These are phyloP conservation scores for Parochlus steinenii DNA, from an alignment of 2,888 invertebrate species.

Conservation along the genomic window DNA sequence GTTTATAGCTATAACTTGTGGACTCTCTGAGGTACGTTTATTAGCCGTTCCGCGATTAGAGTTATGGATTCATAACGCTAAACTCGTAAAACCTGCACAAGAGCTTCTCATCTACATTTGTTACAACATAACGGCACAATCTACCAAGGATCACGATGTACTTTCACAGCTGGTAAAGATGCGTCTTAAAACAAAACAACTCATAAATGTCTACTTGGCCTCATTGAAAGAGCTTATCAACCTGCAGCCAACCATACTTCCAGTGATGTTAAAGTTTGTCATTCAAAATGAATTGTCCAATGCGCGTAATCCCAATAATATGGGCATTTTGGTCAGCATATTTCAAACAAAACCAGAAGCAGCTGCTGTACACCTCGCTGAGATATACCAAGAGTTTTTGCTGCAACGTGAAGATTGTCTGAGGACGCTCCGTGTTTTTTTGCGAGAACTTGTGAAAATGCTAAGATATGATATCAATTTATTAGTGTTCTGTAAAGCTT, in stretches of 20 bases:
- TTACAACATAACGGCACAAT: slow-evolving; percentile 65
- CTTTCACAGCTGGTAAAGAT: slow-evolving; percentile 77
- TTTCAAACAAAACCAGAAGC: slow-evolving; percentile 70
- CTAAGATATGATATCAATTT: slow-evolving; percentile 68
- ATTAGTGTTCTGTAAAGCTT: slow-evolving; percentile 57
- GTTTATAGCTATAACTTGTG: slow-evolving; percentile 68
- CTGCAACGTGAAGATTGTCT: slow-evolving; percentile 81
- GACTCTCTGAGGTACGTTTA: slow-evolving; percentile 55
- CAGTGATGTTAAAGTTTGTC: slow-evolving; percentile 73
- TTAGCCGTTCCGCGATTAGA: slow-evolving; percentile 47
- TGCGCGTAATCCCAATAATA: slow-evolving; percentile 85
- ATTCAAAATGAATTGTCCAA: slow-evolving; percentile 91
- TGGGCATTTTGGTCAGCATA: slow-evolving; percentile 77
- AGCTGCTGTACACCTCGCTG: slow-evolving; percentile 68
- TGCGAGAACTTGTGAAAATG: slow-evolving; percentile 78
- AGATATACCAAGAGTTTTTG: slow-evolving; percentile 72
- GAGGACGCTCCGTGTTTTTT: slow-evolving; percentile 64
- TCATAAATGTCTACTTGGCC: slow-evolving; percentile 73
- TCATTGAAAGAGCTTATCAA: slow-evolving; percentile 83
- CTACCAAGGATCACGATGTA: slow-evolving; percentile 51
- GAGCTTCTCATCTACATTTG: slow-evolving; percentile 83
- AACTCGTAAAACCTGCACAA: slow-evolving; percentile 79
- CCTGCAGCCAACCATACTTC: slow-evolving; percentile 67
- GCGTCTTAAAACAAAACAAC: slow-evolving; percentile 82
- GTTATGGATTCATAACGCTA: slow-evolving; percentile 91